Evolutionary conservation across 2,888 invertebrate genomes (phyloP), one percentile per base, ranked within the genome.

Genomic region (Prenolepis imparis): DNA sequence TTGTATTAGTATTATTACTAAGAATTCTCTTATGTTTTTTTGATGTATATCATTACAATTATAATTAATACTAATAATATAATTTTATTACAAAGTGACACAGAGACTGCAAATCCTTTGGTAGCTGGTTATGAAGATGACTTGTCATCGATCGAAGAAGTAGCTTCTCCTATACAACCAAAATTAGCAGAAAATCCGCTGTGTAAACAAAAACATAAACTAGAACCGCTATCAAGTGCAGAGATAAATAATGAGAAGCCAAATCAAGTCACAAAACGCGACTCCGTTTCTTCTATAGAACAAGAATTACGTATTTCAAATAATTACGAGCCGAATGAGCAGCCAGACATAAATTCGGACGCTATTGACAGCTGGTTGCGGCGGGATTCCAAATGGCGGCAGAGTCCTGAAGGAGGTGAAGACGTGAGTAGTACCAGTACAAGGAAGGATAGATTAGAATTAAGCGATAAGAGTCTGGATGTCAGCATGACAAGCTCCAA

Each of bases 41-140:
- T 24, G 48, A 12, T 83, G 32, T 52, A 52, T 67, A 41, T 39
- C 2, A 21, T 41, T 5, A 9, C 5, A 67, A 67, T 48, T 67
- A 48, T 48, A 24, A 67, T 18, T 1, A n/a, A 0, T 48, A 48
- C 24, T 73, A 67, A 28, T 18, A 28, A 57, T 70, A 44, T 57
- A 21, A 57, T 41, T 41, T 72, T 39, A n/a, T 55, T 66, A 59
- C 1, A 39, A n/a, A 78, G 97, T 92, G 97, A 97, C 84, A 96
- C 96, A 44, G 97, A 97, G 87, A 95, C 96, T 52, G 96, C 96
- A 9, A 98, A 98, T 95, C 98, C 98, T 36, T 95, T 97, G 92
- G 98, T 98, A 0, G 97, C 97, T 39, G 97, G 97, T 72, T 97
- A 97, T 89, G 97, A 98, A 94, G 98, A 98, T 93, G 98, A 98